phyloP scores from a whole-genome alignment of 1,140 invertebrate species.

The Uloborus diversus region DNA sequence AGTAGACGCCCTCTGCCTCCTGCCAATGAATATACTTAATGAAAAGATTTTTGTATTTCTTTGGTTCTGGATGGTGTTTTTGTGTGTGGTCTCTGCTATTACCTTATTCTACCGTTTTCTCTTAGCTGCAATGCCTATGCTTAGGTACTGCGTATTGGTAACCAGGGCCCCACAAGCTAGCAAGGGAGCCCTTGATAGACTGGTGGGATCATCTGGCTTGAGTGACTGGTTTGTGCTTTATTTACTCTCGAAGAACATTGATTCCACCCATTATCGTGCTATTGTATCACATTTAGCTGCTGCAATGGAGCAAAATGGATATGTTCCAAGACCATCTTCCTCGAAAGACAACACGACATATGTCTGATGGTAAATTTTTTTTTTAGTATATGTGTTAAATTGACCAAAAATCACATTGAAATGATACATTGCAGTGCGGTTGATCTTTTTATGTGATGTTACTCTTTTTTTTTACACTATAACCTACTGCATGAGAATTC shows the following conservation, averaged over 20 bases:
- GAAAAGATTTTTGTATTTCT: constrained; percentile 91
- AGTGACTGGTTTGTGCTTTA: constrained; percentile 62
- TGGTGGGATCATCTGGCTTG: constrained; percentile 26
- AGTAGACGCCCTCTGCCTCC: constrained; percentile 85
- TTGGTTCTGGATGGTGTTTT: constrained; percentile 89
- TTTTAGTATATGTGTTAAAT: neutral
- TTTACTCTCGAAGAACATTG: constrained; percentile 59
- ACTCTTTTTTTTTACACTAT: no score
- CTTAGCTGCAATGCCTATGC: constrained; percentile 71
- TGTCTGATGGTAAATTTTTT: constrained; percentile 1
- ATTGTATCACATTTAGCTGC: constrained; percentile 54
- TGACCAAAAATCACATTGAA: no score
- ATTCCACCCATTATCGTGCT: constrained; percentile 55
- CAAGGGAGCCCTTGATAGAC: constrained; percentile 32
- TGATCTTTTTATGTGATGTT: no score
- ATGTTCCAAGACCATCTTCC: constrained; percentile 24
- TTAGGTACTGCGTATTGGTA: constrained; percentile 51
- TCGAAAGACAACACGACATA: constrained; percentile 22
- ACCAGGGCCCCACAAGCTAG: constrained; percentile 25
- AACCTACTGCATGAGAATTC: no score
- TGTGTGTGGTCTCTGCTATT: constrained; percentile 74
- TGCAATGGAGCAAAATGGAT: constrained; percentile 45
- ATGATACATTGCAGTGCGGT: no score
- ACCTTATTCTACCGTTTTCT: constrained; percentile 84
- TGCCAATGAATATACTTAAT: constrained; percentile 87